Evolutionary conservation across 2,113 vertebrate genomes (phyloP).

Genomic region (Calyptommatus sinebrachiatus): DNA sequence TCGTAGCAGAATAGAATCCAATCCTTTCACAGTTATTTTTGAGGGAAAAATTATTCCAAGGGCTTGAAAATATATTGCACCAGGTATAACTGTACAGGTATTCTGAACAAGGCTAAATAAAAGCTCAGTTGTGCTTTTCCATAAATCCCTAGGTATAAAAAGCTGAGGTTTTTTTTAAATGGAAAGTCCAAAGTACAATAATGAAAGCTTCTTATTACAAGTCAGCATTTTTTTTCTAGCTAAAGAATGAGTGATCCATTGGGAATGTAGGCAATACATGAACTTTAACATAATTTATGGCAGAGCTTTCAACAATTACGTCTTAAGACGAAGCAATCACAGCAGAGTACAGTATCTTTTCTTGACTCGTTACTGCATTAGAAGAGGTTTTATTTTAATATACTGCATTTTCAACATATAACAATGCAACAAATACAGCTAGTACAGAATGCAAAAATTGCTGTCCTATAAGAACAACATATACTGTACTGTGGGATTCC

Average conservation of each 20-base stretch:
- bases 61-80: background rate
- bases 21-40: too few relatives aligned
- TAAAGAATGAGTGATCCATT: background rate
- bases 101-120: background rate
- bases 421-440: too few relatives aligned
- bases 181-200: background rate
- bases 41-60: background rate
- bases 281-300: conserved; percentile 22
- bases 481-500: too few relatives aligned
- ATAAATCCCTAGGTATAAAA: background rate
- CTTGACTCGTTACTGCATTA: background rate
- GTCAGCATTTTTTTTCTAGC: background rate
- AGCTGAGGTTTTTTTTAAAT: background rate
- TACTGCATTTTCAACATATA: background rate
- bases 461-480: too few relatives aligned
- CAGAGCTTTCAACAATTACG: background rate
- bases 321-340: background rate
- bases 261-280: background rate
- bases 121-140: background rate
- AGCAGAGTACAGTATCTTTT: background rate
- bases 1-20: too few relatives aligned
- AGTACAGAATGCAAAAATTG: too few relatives aligned
- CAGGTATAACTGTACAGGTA: too few relatives aligned
- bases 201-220: background rate
- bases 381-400: background rate